These are phyloP conservation scores for Sus cebifrons DNA, from an alignment of 2,797 vertebrate species.

Conservation along the genomic window DNA sequence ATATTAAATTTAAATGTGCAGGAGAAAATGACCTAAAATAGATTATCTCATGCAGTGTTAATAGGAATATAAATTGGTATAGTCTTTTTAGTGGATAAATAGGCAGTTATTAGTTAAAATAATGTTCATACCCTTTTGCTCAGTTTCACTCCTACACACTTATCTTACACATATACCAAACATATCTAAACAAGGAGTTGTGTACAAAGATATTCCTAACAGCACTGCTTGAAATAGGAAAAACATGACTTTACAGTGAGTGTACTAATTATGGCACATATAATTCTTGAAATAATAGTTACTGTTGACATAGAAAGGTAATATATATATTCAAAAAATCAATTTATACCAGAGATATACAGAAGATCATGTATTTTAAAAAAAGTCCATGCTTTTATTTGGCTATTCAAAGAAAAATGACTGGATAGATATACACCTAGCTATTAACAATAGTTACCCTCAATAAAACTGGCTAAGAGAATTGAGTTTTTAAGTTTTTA, in stretches of 20 bases:
- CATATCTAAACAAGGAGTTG: not conserved
- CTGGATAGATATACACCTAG: not conserved
- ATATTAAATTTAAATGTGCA: not conserved
- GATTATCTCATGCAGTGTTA: not conserved
- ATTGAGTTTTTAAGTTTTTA: not conserved
- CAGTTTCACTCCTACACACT: not conserved
- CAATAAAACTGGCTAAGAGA: not conserved
- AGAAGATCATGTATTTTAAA: not conserved
- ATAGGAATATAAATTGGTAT: constrained; percentile 10
- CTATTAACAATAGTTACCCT: constrained; percentile 20
- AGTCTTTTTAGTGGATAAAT: constrained; percentile 18
- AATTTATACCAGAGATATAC: not conserved
- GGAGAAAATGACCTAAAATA: not conserved
- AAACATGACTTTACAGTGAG: not conserved
- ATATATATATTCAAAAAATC: not conserved
- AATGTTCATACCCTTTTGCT: not conserved
- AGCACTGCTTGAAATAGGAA: constrained; percentile 13
- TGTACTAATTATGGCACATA: not conserved
- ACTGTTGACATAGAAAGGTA: not conserved
- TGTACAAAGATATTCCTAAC: not conserved
- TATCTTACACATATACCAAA: not conserved
- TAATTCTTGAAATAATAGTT: not conserved
- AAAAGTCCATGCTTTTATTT: constrained; percentile 43
- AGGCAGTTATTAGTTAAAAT: constrained; percentile 35
- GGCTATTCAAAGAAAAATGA: constrained; percentile 40